Evolutionary conservation across 2,113 vertebrate genomes (phyloP).

Genomic region (Tragelaphus strepsiceros): DNA sequence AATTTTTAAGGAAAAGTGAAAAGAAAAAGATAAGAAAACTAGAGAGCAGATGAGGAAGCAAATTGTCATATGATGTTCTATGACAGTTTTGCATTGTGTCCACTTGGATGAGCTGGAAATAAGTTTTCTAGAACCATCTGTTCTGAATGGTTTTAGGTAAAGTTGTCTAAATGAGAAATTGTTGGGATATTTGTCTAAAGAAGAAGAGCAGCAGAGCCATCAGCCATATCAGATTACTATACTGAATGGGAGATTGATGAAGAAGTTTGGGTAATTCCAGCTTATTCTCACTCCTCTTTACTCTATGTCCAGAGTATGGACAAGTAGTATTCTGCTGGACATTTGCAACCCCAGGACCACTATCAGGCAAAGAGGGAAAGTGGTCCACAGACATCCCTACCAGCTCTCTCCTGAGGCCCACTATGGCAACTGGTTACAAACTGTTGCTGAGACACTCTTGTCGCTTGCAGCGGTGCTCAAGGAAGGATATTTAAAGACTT

Average conservation of each 20-base stretch:
- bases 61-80: background rate
- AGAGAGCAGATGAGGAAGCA: background rate
- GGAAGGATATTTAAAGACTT: background rate
- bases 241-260: background rate
- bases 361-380: background rate
- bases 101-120: background rate
- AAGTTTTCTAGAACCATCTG: background rate
- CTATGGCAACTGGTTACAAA: fast-evolving
- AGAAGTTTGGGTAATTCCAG: background rate
- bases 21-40: background rate
- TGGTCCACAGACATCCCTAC: fast-evolving
- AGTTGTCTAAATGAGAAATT: background rate
- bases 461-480: background rate
- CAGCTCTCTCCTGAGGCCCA: background rate
- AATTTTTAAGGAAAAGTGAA: background rate
- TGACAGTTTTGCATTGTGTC: background rate
- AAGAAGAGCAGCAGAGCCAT: background rate
- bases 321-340: background rate
- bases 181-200: background rate
- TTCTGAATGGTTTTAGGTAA: background rate
- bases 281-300: fast-evolving
- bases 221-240: fast-evolving
- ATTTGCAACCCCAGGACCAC: background rate
- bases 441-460: fast-evolving
- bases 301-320: background rate